Percentiles rank a stretch among this genome's conserved stretches.
These are phyloP conservation scores for Tauraco erythrolophus DNA, from an alignment of 2,113 vertebrate genomes.

Conservation along the genomic window DNA sequence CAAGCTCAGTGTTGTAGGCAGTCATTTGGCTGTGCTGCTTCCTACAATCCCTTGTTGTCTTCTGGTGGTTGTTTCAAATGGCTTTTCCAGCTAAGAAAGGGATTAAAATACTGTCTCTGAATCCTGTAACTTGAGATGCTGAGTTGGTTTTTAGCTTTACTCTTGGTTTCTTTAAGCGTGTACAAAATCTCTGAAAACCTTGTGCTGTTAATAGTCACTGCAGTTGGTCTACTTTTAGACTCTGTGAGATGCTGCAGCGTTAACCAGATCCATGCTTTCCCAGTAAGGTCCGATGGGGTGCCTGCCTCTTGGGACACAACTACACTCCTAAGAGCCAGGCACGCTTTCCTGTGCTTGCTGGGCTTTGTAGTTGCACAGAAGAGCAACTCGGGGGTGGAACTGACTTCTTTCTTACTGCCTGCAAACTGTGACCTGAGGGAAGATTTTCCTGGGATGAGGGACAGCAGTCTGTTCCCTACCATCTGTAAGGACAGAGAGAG, in stretches of 20 bases:
- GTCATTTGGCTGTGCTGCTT: neutral
- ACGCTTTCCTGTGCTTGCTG: neutral
- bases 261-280: neutral
- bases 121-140: neutral
- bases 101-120: neutral
- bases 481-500: neutral
- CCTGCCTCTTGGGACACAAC: no score
- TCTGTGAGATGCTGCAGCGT: rapidly evolving
- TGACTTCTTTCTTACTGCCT: neutral
- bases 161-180: neutral
- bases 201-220: neutral
- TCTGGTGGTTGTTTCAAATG: neutral
- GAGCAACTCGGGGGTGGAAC: neutral
- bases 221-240: rapidly evolving
- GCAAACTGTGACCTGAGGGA: neutral
- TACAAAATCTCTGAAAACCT: neutral
- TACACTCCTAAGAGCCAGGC: neutral
- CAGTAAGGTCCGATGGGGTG: rapidly evolving
- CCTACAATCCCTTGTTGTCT: neutral
- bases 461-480: neutral
- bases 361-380: neutral
- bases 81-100: neutral
- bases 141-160: neutral
- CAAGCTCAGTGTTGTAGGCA: neutral
- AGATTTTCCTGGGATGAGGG: neutral